phyloP scores from a whole-genome alignment of 2,113 vertebrate species.

The Tachysurus fulvidraco region DNA sequence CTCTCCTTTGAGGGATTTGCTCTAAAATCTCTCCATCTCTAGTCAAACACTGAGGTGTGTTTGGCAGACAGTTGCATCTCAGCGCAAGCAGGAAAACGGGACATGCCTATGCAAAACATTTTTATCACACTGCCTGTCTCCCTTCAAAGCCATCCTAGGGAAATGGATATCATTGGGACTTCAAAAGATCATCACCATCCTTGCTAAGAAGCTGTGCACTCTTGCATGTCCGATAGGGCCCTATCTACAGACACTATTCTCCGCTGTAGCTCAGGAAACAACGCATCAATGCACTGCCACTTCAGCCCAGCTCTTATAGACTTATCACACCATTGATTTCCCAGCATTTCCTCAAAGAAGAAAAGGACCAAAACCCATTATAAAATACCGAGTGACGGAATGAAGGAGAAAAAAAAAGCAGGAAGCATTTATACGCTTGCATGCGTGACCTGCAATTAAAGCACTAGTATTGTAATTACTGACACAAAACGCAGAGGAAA shows the following conservation, averaged over 20 bases:
- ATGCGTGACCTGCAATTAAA: constrained; percentile 51
- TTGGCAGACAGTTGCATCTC: constrained; percentile 66
- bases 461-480: constrained; percentile 47
- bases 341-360: constrained; percentile 46
- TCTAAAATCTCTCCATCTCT: constrained; percentile 72
- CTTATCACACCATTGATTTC: constrained; percentile 51
- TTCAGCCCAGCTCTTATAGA: constrained; percentile 48
- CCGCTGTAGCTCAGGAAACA: constrained; percentile 49
- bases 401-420: constrained; percentile 15
- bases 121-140: constrained; percentile 69
- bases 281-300: constrained; percentile 52
- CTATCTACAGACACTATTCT: constrained; percentile 58
- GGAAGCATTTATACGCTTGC: constrained; percentile 30
- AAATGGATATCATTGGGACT: constrained; percentile 70
- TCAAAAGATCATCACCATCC: constrained; percentile 67
- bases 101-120: constrained; percentile 69
- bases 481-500: constrained; percentile 45
- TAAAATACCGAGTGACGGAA: constrained; percentile 41
- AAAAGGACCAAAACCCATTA: constrained; percentile 30
- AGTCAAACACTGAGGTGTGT: constrained; percentile 74
- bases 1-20: constrained; percentile 65
- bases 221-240: constrained; percentile 67
- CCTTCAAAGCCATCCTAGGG: constrained; percentile 68
- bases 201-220: constrained; percentile 63
- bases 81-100: constrained; percentile 57